Percentiles rank a stretch among this genome's conserved stretches.
Conservation (phyloP, 2,797 vertebrate genomes). For the Enteromius trimaculatus region DNA sequence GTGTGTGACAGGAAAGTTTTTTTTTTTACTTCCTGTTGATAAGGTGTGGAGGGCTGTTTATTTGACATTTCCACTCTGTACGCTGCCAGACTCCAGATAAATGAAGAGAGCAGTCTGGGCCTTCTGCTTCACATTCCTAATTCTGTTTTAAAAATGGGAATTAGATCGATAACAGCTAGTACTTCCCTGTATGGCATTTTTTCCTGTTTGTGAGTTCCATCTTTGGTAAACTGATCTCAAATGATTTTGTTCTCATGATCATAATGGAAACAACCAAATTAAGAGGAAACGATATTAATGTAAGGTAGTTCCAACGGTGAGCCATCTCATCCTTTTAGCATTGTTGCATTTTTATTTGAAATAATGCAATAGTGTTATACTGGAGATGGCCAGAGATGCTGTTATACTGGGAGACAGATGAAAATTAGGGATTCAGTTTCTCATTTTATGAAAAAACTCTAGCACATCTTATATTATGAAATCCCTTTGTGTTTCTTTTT, state of each 20-base stretch:
- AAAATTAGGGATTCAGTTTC: background rate
- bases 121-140: constrained; percentile 19
- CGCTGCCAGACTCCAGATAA: constrained; percentile 56
- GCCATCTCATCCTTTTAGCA: background rate
- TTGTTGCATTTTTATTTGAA: background rate
- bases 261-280: constrained; percentile 12
- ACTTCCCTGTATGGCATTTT: constrained; percentile 5
- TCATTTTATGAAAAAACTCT: constrained; percentile 1
- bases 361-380: background rate
- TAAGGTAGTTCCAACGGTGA: background rate
- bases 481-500: background rate
- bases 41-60: constrained; percentile 60
- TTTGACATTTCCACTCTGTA: constrained; percentile 58
- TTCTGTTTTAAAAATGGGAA: constrained; percentile 23
- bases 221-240: constrained; percentile 2
- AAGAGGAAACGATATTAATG: background rate
- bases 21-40: constrained; percentile 57
- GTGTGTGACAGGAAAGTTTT: constrained; percentile 25
- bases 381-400: background rate
- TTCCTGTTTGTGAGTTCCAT: constrained; percentile 14
- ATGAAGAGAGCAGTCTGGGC: constrained; percentile 19
- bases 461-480: background rate
- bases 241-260: background rate
- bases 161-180: background rate
- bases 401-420: background rate